A percentile compares a stretch with the other conserved stretches of the same genome.
phyloP scores from a whole-genome alignment of 2,888 invertebrate genomes.

The Unio delphinus region DNA sequence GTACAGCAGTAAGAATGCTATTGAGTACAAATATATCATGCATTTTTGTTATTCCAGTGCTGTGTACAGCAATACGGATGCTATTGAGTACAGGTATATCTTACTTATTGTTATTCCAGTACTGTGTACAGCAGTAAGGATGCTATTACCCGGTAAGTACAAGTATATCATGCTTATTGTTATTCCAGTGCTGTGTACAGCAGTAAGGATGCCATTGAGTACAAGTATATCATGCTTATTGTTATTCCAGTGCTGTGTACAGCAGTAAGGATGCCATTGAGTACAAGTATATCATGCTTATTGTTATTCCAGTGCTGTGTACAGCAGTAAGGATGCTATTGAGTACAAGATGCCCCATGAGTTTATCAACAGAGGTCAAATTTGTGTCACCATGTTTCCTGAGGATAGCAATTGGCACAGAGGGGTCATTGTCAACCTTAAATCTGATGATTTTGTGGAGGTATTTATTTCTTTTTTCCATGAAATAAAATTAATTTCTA shows the following conservation, averaged over 20 bases:
- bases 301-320: conserved; percentile 26
- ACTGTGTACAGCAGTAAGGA: conserved; percentile 21
- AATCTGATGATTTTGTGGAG: conserved; percentile 45
- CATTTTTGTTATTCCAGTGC: too few relatives aligned
- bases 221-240: conserved; percentile 8
- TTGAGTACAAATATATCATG: conserved; percentile 22
- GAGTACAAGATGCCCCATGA: conserved; percentile 50
- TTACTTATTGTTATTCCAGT: conserved; percentile 15
- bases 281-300: conserved; percentile 20
- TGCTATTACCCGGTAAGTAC: conserved; percentile 42
- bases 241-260: too few relatives aligned
- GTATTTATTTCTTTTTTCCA: conserved; percentile 19
- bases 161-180: not conserved
- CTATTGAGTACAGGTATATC: too few relatives aligned
- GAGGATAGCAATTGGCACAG: conserved; percentile 66
- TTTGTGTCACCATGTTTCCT: conserved; percentile 61
- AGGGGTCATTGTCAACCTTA: conserved; percentile 51
- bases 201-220: conserved; percentile 24
- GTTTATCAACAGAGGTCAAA: conserved; percentile 49
- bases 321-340: conserved; percentile 22
- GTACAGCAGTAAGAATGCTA: conserved; percentile 25
- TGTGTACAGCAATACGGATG: too few relatives aligned
- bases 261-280: conserved; percentile 11
- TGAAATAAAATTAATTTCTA: not conserved
- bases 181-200: conserved; percentile 33